A percentile compares a stretch with the other conserved stretches of the same genome.
Conservation (phyloP, 2,888 invertebrate genomes). For the Fissipunctia ypsillon region DNA sequence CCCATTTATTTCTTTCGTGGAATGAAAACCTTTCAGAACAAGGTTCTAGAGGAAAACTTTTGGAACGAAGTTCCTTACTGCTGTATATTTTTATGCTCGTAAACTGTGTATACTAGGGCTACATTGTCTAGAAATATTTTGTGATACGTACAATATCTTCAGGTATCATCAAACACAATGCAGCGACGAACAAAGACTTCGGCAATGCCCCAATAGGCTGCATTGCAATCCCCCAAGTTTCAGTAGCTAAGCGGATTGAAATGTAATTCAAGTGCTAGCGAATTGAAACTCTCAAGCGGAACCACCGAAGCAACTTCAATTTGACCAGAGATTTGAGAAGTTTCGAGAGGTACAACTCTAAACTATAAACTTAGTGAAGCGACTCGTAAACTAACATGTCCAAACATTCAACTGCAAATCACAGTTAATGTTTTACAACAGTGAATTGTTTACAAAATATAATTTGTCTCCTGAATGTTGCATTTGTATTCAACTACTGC, state of each 20-base stretch:
- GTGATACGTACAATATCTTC: not conserved
- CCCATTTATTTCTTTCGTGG: not conserved
- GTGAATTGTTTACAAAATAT: slow-evolving; percentile 24
- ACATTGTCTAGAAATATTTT: not conserved
- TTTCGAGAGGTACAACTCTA: not conserved
- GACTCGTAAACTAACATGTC: not conserved
- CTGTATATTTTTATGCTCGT: not conserved
- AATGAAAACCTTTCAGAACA: not conserved
- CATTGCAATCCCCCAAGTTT: not conserved
- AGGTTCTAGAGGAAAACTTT: too few relatives aligned
- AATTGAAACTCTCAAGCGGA: slow-evolving; percentile 18
- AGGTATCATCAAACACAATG: not conserved
- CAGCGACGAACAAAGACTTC: not conserved
- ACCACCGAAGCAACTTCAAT: slow-evolving; percentile 3
- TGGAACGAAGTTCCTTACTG: too few relatives aligned
- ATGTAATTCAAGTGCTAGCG: slow-evolving; percentile 3
- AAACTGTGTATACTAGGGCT: not conserved
- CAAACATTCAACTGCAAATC: slow-evolving; percentile 17
- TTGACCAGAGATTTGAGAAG: not conserved
- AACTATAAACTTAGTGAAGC: slow-evolving; percentile 2
- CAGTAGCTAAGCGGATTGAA: not conserved
- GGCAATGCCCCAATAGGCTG: not conserved
- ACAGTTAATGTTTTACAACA: slow-evolving; percentile 26
- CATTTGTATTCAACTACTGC: slow-evolving; percentile 40
- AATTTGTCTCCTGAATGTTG: slow-evolving; percentile 18